phyloP scores from a whole-genome alignment of 2,113 vertebrate genomes.

The Gasterosteus aculeatus region DNA sequence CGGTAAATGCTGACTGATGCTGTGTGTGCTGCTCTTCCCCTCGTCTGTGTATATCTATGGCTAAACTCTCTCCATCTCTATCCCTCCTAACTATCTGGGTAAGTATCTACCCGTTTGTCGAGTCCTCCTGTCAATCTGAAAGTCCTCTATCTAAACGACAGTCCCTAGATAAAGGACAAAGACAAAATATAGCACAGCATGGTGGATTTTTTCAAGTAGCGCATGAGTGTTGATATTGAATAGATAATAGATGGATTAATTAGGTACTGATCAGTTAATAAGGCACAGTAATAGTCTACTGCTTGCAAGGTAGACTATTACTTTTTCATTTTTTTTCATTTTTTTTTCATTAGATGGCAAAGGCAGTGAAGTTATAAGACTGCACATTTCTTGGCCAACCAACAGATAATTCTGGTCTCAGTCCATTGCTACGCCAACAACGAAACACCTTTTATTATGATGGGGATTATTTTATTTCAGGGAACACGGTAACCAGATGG shows the following conservation, averaged over 20 bases:
- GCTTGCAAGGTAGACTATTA: too few relatives aligned
- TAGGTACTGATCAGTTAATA: background rate
- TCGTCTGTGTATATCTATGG: constrained; percentile 20
- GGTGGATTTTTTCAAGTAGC: background rate
- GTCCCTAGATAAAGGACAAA: background rate
- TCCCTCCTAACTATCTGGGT: constrained; percentile 15
- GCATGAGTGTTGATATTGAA: background rate
- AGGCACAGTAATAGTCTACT: background rate
- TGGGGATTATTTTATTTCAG: too few relatives aligned
- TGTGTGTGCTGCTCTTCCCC: constrained; percentile 36
- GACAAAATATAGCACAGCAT: background rate
- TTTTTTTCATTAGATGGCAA: background rate
- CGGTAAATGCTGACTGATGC: constrained; percentile 68
- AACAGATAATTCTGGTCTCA: background rate
- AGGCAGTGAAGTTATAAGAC: background rate
- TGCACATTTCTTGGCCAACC: background rate
- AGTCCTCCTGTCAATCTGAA: background rate
- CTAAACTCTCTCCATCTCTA: constrained; percentile 10
- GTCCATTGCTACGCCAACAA: background rate
- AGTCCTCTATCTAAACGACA: background rate
- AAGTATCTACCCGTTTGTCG: constrained; percentile 24
- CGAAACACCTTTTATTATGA: background rate
- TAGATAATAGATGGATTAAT: background rate
- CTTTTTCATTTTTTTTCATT: too few relatives aligned
- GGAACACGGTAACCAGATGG: background rate